Evolutionary conservation across 2,888 invertebrate genomes (phyloP).

Genomic region (Leptinotarsa peninsularis): DNA sequence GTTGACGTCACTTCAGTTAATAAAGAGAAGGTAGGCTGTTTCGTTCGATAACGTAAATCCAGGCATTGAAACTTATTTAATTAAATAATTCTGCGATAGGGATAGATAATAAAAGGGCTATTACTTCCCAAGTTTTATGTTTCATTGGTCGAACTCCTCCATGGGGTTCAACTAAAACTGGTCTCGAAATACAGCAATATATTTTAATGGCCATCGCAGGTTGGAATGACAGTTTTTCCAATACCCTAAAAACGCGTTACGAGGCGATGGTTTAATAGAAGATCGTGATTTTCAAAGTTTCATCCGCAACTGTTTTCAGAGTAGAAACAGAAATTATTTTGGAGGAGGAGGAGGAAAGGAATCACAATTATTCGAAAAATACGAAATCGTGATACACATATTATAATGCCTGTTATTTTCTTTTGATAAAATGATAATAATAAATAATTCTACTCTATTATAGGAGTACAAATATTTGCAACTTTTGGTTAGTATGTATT

Average conservation of each 20-base stretch:
- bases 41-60: slow-evolving; percentile 1
- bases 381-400: too few relatives aligned
- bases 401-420: too few relatives aligned
- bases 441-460: too few relatives aligned
- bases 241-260: background rate
- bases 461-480: too few relatives aligned
- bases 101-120: background rate
- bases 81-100: background rate
- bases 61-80: background rate
- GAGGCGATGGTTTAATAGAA: background rate
- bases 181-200: background rate
- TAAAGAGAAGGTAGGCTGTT: background rate
- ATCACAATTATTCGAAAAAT: too few relatives aligned
- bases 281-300: background rate
- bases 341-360: too few relatives aligned
- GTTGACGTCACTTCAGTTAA: background rate
- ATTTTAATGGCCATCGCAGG: background rate
- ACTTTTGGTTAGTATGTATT: too few relatives aligned
- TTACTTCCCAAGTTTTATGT: slow-evolving; percentile 7
- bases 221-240: background rate
- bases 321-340: too few relatives aligned
- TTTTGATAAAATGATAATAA: too few relatives aligned
- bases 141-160: background rate
- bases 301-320: background rate
- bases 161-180: background rate